A percentile compares a stretch with the other conserved stretches of the same genome.
These are phyloP conservation scores for Melanotaenia nigrans DNA, from an alignment of 2,797 vertebrate species.

Conservation along the genomic window DNA sequence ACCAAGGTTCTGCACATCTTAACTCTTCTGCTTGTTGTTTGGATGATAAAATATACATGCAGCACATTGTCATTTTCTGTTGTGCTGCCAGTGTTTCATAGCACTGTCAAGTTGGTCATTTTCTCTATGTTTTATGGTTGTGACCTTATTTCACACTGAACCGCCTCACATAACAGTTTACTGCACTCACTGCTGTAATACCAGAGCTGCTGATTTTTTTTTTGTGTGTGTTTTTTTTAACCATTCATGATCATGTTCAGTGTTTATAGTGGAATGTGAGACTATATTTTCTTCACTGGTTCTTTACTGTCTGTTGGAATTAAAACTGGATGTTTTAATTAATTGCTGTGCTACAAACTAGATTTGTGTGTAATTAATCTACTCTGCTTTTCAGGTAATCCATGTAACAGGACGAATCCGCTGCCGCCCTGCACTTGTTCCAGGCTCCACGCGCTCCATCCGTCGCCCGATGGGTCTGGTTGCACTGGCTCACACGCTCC, in stretches of 20 bases:
- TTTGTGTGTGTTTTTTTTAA: slow-evolving; percentile 4
- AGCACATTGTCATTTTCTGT: slow-evolving; percentile 43
- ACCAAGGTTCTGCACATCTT: slow-evolving; percentile 13
- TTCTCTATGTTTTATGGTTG: slow-evolving; percentile 55
- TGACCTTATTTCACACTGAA: slow-evolving; percentile 69
- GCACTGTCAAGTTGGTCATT: slow-evolving; percentile 52
- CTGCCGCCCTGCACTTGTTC: slow-evolving; percentile 80
- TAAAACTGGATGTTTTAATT: neutral
- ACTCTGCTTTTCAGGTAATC: slow-evolving; percentile 84
- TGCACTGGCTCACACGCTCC: slow-evolving; percentile 89
- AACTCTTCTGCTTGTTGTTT: slow-evolving; percentile 34
- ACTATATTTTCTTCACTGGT: neutral
- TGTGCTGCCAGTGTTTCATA: slow-evolving; percentile 43
- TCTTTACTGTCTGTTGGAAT: neutral
- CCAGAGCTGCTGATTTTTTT: slow-evolving; percentile 11
- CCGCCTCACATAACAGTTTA: slow-evolving; percentile 51
- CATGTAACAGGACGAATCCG: slow-evolving; percentile 90
- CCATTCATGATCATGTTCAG: slow-evolving; percentile 8
- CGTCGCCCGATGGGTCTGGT: slow-evolving; percentile 87
- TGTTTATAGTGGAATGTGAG: slow-evolving; percentile 4
- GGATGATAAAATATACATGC: slow-evolving; percentile 38
- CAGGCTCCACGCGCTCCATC: slow-evolving; percentile 77
- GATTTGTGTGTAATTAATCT: neutral
- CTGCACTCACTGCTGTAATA: slow-evolving; percentile 42
- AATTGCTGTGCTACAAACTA: neutral